Percentiles rank a stretch among this genome's conserved stretches.
Conservation (phyloP, 2,888 invertebrate species). For the Oxyscelio sp. region DNA sequence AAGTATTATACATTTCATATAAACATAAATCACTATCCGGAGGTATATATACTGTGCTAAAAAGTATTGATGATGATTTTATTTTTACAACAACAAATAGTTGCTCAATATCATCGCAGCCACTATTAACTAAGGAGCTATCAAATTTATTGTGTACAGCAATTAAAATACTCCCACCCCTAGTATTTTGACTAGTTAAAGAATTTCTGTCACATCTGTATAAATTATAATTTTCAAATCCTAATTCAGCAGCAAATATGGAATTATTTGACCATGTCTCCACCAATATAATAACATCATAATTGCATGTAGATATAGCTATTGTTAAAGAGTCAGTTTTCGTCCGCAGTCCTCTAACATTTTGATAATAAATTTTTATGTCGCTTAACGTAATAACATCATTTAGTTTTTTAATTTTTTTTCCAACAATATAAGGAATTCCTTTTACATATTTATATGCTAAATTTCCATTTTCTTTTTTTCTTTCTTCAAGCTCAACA, state of each 20-base stretch:
- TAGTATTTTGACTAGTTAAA: neutral
- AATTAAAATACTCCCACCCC: neutral
- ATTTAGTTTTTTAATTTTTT: too few relatives aligned
- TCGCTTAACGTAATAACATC: too few relatives aligned
- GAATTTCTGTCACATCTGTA: neutral
- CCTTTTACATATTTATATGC: too few relatives aligned
- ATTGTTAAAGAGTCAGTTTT: neutral
- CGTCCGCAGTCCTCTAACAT: neutral
- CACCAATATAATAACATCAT: neutral
- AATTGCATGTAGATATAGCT: neutral
- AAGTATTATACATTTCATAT: neutral
- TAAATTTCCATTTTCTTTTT: too few relatives aligned
- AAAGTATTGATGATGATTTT: neutral
- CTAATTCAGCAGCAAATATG: constrained; percentile 2
- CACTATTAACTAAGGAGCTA: neutral
- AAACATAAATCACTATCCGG: neutral
- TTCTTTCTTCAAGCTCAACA: too few relatives aligned
- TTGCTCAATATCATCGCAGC: neutral
- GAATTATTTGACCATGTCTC: neutral
- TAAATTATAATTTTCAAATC: neutral
- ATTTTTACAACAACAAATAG: neutral
- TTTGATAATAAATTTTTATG: neutral
- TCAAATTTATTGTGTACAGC: neutral
- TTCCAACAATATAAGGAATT: too few relatives aligned
- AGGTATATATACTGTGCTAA: too few relatives aligned